Percentiles rank a stretch among this genome's conserved stretches.
These are phyloP conservation scores for Ardeotis arabs DNA, from an alignment of 2,113 vertebrate genomes.

Conservation along the genomic window DNA sequence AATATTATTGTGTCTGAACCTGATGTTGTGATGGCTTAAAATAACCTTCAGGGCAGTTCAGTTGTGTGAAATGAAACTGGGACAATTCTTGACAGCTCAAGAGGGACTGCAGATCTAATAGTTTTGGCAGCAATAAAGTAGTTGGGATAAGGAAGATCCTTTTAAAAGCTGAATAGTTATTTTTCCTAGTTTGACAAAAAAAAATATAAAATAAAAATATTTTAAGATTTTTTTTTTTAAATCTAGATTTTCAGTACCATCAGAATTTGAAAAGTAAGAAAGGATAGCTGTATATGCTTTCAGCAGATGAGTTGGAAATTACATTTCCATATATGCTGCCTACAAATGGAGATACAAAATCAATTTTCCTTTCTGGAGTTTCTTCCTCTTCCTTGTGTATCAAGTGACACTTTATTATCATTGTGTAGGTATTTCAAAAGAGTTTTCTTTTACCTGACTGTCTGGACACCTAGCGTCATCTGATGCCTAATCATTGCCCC, in stretches of 20 bases:
- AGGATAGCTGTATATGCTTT: neutral
- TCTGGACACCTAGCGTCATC: neutral
- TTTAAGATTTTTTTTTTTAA: neutral
- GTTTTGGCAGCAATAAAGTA: conserved; percentile 5
- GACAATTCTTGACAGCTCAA: conserved; percentile 42
- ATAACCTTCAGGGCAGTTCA: neutral
- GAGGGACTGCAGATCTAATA: neutral
- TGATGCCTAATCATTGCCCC: neutral
- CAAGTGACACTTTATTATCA: neutral
- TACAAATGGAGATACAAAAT: neutral
- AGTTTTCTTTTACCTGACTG: neutral
- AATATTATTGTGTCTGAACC: neutral
- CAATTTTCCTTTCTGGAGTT: neutral
- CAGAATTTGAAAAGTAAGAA: neutral
- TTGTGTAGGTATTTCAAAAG: neutral
- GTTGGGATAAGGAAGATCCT: neutral
- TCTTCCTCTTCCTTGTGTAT: neutral
- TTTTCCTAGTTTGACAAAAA: neutral
- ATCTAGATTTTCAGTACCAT: neutral
- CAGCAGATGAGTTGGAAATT: neutral
- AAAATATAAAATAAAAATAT: neutral
- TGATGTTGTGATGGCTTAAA: conserved; percentile 8
- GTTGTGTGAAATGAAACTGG: neutral
- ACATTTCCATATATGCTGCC: neutral
- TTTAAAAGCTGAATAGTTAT: neutral